Conservation (phyloP, 2,113 vertebrate genomes). For the Sceloporus tristichus region DNA sequence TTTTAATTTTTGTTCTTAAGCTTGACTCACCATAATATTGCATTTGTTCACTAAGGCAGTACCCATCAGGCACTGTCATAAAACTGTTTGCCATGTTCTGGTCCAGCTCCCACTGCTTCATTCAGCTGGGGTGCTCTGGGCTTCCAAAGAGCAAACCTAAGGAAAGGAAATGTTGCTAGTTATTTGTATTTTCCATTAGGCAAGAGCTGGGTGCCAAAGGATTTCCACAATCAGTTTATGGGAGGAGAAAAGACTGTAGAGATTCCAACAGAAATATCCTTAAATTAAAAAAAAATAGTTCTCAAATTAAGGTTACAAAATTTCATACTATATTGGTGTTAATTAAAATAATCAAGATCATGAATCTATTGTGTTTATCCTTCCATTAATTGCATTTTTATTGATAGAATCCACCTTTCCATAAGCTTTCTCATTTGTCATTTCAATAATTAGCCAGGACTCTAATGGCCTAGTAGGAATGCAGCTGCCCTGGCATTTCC, state of each 20-base stretch:
- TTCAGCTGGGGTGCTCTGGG: conserved; percentile 63
- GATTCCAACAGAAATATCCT: not conserved
- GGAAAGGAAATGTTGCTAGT: conserved; percentile 12
- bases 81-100: conserved; percentile 88
- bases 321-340: not conserved
- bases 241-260: not conserved
- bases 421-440: conserved; percentile 5
- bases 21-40: conserved; percentile 88
- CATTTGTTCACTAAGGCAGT: conserved; percentile 83
- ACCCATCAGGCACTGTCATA: conserved; percentile 84
- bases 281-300: not conserved
- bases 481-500: not conserved
- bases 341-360: not conserved
- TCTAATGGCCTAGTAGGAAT: not conserved
- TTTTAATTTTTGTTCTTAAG: not conserved
- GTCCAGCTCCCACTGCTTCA: conserved; percentile 86
- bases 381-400: not conserved
- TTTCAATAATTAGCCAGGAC: not conserved
- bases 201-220: not conserved
- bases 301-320: not conserved
- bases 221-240: not conserved
- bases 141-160: conserved; percentile 57
- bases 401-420: not conserved
- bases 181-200: conserved; percentile 3
- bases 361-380: not conserved